Base-by-base conservation (phyloP, 2,113 vertebrate species). In the Marmota flaviventris region DNA sequence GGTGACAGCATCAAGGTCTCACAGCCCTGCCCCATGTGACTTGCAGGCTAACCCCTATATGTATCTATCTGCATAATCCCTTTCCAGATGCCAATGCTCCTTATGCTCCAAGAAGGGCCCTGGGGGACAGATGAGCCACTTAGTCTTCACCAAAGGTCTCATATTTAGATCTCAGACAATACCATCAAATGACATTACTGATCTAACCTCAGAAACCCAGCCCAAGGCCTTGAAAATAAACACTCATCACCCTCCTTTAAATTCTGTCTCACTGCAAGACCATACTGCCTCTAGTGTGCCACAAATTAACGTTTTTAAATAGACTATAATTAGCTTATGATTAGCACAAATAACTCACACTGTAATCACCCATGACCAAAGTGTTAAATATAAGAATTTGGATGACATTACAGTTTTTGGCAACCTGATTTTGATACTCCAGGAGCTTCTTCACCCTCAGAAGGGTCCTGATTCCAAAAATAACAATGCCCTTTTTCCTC, bases 281-380 rank as follows among this genome's bases (percentile, higher is more conserved):
- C 83, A 76, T 8, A 83, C 4, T 9, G 53, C 53, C 72, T 69
- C 77, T 10, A 51, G 70, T 16, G 13, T 65, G 61, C 85, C 87
- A 90, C 48, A 72, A 96, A 96, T 76, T 63, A 79, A 90, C 86
- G 73, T 51, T 45, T 89, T 78, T 67, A 94, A 94, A 79, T 65
- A 94, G 92, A 69, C 85, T 81, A 11, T 82, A 93, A 96, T 79
- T 93, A 91, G 72, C 32, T 65, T 89, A 39, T 67, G 72, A 96
- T 90, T 81, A 81, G 81, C 70, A 87, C 53, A 78, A 94, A 90
- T 95, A 77, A 94, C 90, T 87, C 5, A 67, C 20, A 93, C 24
- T 32, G 53, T 94, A 73, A 94, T 65, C 72, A 56, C 69, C 78
- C 56, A 37, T 1, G 2, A 79, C 51, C 42, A 63, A 78, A 92